Conservation (phyloP, 2,888 invertebrate species). For the Empis stercorea region DNA sequence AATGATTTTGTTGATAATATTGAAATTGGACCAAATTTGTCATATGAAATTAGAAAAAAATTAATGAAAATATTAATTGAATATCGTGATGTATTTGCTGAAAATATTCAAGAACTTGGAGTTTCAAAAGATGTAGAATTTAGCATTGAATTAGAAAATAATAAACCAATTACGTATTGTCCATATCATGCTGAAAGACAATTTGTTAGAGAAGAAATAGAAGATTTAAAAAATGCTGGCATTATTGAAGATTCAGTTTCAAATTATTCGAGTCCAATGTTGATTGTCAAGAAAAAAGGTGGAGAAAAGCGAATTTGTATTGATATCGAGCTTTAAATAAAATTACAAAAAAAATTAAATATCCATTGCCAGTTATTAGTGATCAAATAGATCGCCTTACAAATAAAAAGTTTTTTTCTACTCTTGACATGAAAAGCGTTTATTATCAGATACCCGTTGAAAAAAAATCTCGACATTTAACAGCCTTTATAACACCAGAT, state of each 20-base stretch:
- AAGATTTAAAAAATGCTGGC: slow-evolving; percentile 9
- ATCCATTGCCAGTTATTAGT: slow-evolving; percentile 9
- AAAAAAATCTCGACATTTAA: slow-evolving; percentile 14
- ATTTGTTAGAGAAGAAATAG: slow-evolving; percentile 8
- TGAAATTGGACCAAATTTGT: not conserved
- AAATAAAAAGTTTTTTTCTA: slow-evolving; percentile 11
- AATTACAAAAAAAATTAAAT: slow-evolving; percentile 9
- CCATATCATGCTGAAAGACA: slow-evolving; percentile 11
- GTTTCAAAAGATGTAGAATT: slow-evolving; percentile 8
- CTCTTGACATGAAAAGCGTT: slow-evolving; percentile 15
- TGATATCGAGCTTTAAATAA: slow-evolving; percentile 18
- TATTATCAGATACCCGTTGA: slow-evolving; percentile 18
- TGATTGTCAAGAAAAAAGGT: slow-evolving; percentile 19
- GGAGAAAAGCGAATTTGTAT: slow-evolving; percentile 19
- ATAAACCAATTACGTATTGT: slow-evolving; percentile 8
- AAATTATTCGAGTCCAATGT: slow-evolving; percentile 14
- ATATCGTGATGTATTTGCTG: slow-evolving; percentile 7
- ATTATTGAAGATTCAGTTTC: slow-evolving; percentile 13
- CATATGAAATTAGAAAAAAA: slow-evolving; percentile 2
- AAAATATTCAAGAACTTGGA: slow-evolving; percentile 9
- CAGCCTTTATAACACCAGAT: slow-evolving; percentile 16
- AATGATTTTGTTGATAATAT: not conserved
- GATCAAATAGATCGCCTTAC: slow-evolving; percentile 15
- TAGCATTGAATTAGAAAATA: slow-evolving; percentile 9
- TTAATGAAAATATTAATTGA: slow-evolving; percentile 7